Evolutionary conservation across 2,888 invertebrate species (phyloP).

Genomic region (Notocelia uddmanniana): DNA sequence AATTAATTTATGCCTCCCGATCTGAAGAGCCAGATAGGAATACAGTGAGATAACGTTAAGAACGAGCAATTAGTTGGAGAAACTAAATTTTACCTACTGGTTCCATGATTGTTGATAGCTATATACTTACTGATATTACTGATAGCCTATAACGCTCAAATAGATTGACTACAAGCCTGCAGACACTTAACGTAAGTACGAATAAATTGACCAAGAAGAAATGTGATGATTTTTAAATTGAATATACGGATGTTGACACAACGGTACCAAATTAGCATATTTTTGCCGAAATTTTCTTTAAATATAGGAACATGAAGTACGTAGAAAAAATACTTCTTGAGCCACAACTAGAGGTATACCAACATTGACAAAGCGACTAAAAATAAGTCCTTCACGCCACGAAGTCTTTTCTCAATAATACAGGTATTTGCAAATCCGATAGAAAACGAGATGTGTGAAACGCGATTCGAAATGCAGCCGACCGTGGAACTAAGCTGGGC

Average conservation of each 20-base stretch:
- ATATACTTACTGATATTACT: not conserved
- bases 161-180: not conserved
- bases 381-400: constrained; percentile 7
- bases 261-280: not conserved
- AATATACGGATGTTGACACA: not conserved
- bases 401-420: constrained; percentile 8
- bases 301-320: too few relatives aligned
- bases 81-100: constrained; percentile 20
- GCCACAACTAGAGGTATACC: not conserved
- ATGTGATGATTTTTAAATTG: not conserved
- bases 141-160: constrained; percentile 14
- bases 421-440: constrained; percentile 35
- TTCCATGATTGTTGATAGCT: constrained; percentile 16
- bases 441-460: constrained; percentile 40
- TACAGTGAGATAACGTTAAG: constrained; percentile 18
- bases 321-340: too few relatives aligned
- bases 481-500: constrained; percentile 42
- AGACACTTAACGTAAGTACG: too few relatives aligned
- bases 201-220: not conserved
- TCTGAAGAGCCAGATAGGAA: constrained; percentile 32
- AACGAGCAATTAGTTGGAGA: constrained; percentile 31
- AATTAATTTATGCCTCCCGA: constrained; percentile 42
- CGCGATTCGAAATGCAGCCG: constrained; percentile 36
- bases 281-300: too few relatives aligned
- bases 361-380: not conserved